Conservation (phyloP, 2,797 vertebrate genomes). For the Smutsia gigantea region DNA sequence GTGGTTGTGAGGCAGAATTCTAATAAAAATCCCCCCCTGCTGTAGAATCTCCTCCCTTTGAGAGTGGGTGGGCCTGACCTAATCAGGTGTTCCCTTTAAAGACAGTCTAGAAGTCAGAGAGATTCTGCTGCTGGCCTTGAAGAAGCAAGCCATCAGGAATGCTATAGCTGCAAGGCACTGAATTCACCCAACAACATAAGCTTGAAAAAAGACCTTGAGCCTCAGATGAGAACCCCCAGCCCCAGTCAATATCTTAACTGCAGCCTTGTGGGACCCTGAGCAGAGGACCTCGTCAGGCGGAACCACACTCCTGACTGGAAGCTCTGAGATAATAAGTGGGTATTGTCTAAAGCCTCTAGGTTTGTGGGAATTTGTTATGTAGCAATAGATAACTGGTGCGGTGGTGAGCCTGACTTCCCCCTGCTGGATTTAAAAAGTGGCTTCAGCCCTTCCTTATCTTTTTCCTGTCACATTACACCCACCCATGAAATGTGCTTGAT, state of each 20-base stretch:
- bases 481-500: constrained; percentile 28
- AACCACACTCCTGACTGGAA: background rate
- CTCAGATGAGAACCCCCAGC: background rate
- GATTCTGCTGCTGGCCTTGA: background rate
- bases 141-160: background rate
- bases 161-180: background rate
- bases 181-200: background rate
- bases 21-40: background rate
- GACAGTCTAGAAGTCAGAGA: background rate
- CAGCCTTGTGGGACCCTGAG: background rate
- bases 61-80: background rate
- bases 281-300: background rate
- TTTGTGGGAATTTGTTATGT: background rate
- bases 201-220: background rate
- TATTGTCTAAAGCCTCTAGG: background rate
- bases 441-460: constrained; percentile 3
- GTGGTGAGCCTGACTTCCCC: background rate
- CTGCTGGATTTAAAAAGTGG: background rate
- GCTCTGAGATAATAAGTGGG: background rate
- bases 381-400: background rate
- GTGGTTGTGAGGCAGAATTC: background rate
- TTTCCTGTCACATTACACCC: background rate
- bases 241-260: background rate
- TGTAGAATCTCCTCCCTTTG: background rate
- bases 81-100: background rate